A percentile compares a stretch with the other conserved stretches of the same genome.
Conservation (phyloP, 2,797 vertebrate genomes). For the Sebastes vulpes region DNA sequence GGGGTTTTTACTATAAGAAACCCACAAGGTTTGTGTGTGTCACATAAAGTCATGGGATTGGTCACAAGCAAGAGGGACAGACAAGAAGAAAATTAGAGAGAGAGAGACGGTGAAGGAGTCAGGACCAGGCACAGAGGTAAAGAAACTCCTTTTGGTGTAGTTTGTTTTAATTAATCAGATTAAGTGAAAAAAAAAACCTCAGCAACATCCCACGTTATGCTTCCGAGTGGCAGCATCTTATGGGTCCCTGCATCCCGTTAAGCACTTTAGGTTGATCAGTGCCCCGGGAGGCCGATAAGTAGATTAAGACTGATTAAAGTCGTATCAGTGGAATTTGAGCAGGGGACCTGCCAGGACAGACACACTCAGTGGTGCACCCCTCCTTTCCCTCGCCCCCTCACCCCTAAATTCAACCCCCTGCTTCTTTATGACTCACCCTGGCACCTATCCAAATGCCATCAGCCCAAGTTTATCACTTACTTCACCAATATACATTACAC, state of each 20-base stretch:
- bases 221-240: slow-evolving; percentile 82
- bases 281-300: slow-evolving; percentile 85
- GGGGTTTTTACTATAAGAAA: background rate
- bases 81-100: background rate
- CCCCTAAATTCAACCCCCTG: slow-evolving; percentile 43
- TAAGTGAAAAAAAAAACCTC: slow-evolving; percentile 57
- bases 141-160: slow-evolving; percentile 43
- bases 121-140: background rate
- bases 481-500: slow-evolving; percentile 55
- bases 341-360: slow-evolving; percentile 85
- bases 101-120: background rate
- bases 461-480: slow-evolving; percentile 68
- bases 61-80: background rate
- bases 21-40: background rate
- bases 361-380: slow-evolving; percentile 62
- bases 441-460: slow-evolving; percentile 82
- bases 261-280: slow-evolving; percentile 84
- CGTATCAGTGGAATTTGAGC: slow-evolving; percentile 87
- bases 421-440: slow-evolving; percentile 81
- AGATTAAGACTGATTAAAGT: slow-evolving; percentile 91
- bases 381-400: slow-evolving; percentile 36
- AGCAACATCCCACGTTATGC: slow-evolving; percentile 71
- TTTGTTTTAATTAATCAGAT: slow-evolving; percentile 81
- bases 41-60: background rate
- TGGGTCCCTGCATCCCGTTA: slow-evolving; percentile 82